Percentiles rank a stretch among this genome's conserved stretches.
phyloP scores from a whole-genome alignment of 2,113 vertebrate genomes.

The Cyprinus carpio region DNA sequence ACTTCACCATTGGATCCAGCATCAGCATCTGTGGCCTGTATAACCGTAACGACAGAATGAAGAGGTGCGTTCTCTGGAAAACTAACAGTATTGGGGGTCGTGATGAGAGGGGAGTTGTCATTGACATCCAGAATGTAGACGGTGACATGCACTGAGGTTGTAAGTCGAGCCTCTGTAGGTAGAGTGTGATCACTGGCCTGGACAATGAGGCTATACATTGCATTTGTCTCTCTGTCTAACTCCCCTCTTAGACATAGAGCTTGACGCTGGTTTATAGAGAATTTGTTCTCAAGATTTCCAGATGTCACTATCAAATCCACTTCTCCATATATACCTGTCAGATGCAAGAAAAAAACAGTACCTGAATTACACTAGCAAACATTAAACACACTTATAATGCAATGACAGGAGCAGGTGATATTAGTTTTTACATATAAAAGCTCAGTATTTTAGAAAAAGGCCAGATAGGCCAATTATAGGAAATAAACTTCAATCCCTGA shows the following conservation, averaged over 20 bases:
- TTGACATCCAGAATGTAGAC: slow-evolving; percentile 71
- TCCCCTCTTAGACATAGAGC: slow-evolving; percentile 65
- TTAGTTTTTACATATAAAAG: neutral
- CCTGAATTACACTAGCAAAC: neutral
- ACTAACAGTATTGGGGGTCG: slow-evolving; percentile 56
- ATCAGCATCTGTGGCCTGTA: slow-evolving; percentile 71
- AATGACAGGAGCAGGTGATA: neutral
- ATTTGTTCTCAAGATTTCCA: slow-evolving; percentile 65
- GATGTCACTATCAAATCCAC: slow-evolving; percentile 61
- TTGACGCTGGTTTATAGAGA: slow-evolving; percentile 62
- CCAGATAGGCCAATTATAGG: neutral
- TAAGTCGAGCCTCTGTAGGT: slow-evolving; percentile 62
- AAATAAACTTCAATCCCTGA: neutral
- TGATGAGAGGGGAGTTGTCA: slow-evolving; percentile 73
- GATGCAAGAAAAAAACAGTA: slow-evolving; percentile 38
- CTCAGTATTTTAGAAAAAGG: neutral
- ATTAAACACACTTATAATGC: neutral
- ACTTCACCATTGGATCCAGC: slow-evolving; percentile 67
- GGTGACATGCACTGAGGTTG: slow-evolving; percentile 61
- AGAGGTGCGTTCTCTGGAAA: slow-evolving; percentile 67
- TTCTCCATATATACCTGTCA: slow-evolving; percentile 67
- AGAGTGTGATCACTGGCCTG: slow-evolving; percentile 66
- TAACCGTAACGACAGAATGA: slow-evolving; percentile 64
- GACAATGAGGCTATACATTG: slow-evolving; percentile 70
- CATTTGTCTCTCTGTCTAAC: slow-evolving; percentile 70